Conservation (phyloP, 2,797 vertebrate species). For the Epinephelus awoara region DNA sequence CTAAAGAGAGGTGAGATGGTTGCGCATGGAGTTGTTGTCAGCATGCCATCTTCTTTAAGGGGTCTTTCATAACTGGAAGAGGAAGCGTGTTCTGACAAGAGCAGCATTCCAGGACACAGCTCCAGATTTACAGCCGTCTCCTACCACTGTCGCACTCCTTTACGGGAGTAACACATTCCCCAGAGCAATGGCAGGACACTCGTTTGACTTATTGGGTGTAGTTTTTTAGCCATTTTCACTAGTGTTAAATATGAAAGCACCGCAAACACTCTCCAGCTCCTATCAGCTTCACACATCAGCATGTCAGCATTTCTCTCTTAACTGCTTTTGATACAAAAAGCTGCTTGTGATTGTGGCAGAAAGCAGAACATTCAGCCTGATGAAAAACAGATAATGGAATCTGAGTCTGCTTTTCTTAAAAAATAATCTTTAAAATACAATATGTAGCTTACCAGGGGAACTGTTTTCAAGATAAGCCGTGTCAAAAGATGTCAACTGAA, state of each 20-base stretch:
- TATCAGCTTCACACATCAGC: neutral
- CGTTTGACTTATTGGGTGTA: conserved; percentile 1
- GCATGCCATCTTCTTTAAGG: conserved; percentile 78
- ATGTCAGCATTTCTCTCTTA: neutral
- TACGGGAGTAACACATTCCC: conserved; percentile 32
- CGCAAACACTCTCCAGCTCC: neutral
- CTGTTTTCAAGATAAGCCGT: neutral
- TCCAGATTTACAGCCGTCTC: conserved; percentile 79
- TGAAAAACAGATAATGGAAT: conserved; percentile 16
- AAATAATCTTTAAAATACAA: neutral
- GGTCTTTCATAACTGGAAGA: conserved; percentile 86
- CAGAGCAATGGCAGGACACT: conserved; percentile 16
- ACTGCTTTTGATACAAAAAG: neutral
- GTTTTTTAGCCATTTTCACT: conserved; percentile 34
- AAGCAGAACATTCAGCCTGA: neutral
- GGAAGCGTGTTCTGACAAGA: conserved; percentile 85
- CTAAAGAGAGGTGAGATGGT: conserved; percentile 46
- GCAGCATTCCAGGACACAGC: conserved; percentile 84
- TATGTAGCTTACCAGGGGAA: neutral
- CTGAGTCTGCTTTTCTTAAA: neutral
- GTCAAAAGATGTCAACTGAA: neutral
- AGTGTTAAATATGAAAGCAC: conserved; percentile 3
- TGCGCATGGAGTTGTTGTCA: conserved; percentile 63
- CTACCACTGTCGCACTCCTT: conserved; percentile 60
- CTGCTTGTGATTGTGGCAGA: neutral